Evolutionary conservation across 1,140 invertebrate species (phyloP), one percentile per base, ranked within the genome.

Genomic region (Odontomachus brunneus): DNA sequence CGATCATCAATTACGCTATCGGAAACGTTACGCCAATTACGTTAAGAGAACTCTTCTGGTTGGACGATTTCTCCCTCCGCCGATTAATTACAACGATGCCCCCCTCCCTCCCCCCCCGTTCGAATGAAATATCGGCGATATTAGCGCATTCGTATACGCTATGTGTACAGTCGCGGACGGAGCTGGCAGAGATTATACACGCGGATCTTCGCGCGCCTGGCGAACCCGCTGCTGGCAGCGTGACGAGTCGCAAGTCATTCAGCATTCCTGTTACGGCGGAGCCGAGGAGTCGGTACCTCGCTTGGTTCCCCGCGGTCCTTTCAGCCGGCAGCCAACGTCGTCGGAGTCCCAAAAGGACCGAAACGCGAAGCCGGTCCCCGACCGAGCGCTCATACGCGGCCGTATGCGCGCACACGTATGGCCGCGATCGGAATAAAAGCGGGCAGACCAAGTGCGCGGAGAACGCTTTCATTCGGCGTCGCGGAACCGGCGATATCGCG

Each of bases 201-300:
- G 57, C 44, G 69, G 69, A 74, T 67, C 78, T 82, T 83, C 85
- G 29, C 29, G 29, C 57, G 62, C 60, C 44, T n/a, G 24, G 59
- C 83, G 14, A 63, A 82, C 78, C 59, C 38, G 38, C 38, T 33
- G 73, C 72, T 78, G 48, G 69, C 83, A 82, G 66, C 59, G 44
- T 73, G 83, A 82, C 83, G 78, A 84, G 59, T 82, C 78, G 83
- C 83, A 74, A 84, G 83, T 84, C 83, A 84, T 84, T 83, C 83
- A 53, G 83, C 83, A 84, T 84, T 84, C 83, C 83, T 66, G 53
- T 67, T 74, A 59, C 83, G 60, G 57, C 82, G 60, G 17, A 63
- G 33, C 55, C 44, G 53, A 33, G n/a, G n/a, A 84, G 57, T 63
- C 72, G 49, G 19, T 14, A 2, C 22, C 74, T 24, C 48, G 38